Evolutionary conservation across 2,888 invertebrate species (phyloP).

Genomic region (Cephus pulcher): DNA sequence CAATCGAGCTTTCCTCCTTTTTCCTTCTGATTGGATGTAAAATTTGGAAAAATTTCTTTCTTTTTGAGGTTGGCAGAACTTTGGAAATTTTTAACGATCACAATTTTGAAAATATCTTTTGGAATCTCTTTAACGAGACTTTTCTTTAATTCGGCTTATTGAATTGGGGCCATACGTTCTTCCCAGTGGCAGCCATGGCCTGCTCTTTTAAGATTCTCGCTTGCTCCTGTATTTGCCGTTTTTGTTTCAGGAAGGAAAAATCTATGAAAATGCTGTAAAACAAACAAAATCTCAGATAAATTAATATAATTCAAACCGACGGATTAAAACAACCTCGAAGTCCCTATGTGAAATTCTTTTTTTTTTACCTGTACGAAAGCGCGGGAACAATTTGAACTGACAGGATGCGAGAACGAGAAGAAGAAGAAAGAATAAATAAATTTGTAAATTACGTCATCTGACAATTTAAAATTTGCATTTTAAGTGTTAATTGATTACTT

Average conservation of each 20-base stretch:
- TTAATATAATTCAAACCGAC: constrained; percentile 6
- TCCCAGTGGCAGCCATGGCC: constrained; percentile 59
- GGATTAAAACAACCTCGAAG: no score
- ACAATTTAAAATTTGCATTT: no score
- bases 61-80: no score
- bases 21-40: no score
- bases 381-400: no score
- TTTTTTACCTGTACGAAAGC: no score
- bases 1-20: neutral
- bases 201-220: constrained; percentile 69
- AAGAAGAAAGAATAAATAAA: no score
- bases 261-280: constrained; percentile 84
- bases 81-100: neutral
- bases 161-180: constrained; percentile 65
- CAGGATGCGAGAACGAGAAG: no score
- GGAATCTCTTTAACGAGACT: constrained; percentile 12
- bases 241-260: constrained; percentile 84
- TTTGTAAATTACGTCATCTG: no score
- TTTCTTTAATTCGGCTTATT: constrained; percentile 58
- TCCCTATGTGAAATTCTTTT: no score
- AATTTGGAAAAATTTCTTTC: no score
- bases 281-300: constrained; percentile 46
- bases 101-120: constrained; percentile 4
- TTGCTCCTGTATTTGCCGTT: constrained; percentile 74
- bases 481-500: no score